Evolutionary conservation across 2,797 vertebrate genomes (phyloP).

Genomic region (Siniperca undulata): DNA sequence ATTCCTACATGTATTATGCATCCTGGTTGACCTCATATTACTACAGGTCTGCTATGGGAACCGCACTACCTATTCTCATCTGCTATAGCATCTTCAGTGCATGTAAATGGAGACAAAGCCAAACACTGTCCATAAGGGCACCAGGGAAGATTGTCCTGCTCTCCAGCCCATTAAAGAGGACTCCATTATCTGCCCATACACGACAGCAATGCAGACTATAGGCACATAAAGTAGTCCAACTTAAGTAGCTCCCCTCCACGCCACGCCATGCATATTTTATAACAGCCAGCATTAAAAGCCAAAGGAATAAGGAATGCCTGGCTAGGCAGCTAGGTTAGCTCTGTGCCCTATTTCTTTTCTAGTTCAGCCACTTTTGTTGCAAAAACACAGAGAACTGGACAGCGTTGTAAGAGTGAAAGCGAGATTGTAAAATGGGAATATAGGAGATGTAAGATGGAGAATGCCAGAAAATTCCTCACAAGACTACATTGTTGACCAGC

Average conservation of each 20-base stretch:
- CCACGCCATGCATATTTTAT: slow-evolving; percentile 84
- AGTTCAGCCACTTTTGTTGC: slow-evolving; percentile 71
- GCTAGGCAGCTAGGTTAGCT: slow-evolving; percentile 80
- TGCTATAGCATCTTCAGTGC: slow-evolving; percentile 26
- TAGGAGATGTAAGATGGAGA: slow-evolving; percentile 16
- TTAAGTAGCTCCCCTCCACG: slow-evolving; percentile 79
- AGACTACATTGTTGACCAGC: slow-evolving; percentile 11
- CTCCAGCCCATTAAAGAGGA: slow-evolving; percentile 60
- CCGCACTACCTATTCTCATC: slow-evolving; percentile 25
- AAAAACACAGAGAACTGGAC: slow-evolving; percentile 58
- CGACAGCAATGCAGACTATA: slow-evolving; percentile 48
- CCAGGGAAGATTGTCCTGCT: slow-evolving; percentile 43
- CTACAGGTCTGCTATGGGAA: slow-evolving; percentile 53
- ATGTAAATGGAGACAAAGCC: slow-evolving; percentile 59
- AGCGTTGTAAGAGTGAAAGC: slow-evolving; percentile 31
- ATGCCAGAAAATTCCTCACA: slow-evolving; percentile 9
- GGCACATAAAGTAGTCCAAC: slow-evolving; percentile 73
- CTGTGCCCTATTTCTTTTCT: slow-evolving; percentile 77
- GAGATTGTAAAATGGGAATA: slow-evolving; percentile 33
- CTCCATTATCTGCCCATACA: slow-evolving; percentile 74
- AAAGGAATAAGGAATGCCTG: slow-evolving; percentile 82
- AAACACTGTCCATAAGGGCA: slow-evolving; percentile 57
- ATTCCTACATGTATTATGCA: slow-evolving; percentile 60
- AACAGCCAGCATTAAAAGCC: slow-evolving; percentile 78
- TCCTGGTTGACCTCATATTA: slow-evolving; percentile 63